Evolutionary conservation across 2,888 invertebrate species (phyloP).

Genomic region (Epinotia brunnichana): DNA sequence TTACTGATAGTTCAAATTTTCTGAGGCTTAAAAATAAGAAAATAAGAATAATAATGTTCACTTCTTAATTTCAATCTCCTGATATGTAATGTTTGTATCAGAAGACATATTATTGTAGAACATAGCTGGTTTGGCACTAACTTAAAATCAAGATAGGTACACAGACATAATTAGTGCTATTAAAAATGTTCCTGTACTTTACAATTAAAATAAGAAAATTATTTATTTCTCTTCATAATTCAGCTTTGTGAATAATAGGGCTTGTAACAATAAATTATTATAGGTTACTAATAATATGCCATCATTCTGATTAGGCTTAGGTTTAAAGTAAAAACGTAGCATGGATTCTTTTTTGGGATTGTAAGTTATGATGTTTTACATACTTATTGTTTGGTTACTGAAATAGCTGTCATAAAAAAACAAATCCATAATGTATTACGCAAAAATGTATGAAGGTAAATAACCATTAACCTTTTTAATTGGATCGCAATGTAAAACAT

Average conservation of each 20-base stretch:
- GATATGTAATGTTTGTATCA: neutral
- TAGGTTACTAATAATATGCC: conserved; percentile 26
- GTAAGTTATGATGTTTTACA: neutral
- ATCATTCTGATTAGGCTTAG: conserved; percentile 14
- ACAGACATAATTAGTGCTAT: conserved; percentile 22
- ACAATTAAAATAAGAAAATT: conserved; percentile 31
- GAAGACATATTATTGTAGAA: neutral
- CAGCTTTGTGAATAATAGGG: conserved; percentile 17
- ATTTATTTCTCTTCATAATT: conserved; percentile 33
- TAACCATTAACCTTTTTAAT: too few relatives aligned
- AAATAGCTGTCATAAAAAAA: neutral
- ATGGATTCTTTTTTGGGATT: neutral
- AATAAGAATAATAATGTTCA: neutral
- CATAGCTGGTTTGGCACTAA: neutral
- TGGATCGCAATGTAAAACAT: too few relatives aligned
- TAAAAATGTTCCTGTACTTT: conserved; percentile 38
- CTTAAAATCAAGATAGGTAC: neutral
- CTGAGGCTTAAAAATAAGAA: conserved; percentile 22
- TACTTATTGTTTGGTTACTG: neutral
- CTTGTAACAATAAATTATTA: conserved; percentile 24
- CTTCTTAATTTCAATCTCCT: too few relatives aligned
- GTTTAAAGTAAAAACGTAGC: neutral
- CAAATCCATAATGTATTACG: too few relatives aligned
- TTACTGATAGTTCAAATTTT: conserved; percentile 24
- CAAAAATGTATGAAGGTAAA: too few relatives aligned